Percentiles rank a stretch among this genome's conserved stretches.
phyloP scores from a whole-genome alignment of 2,888 invertebrate species.

The Mantis religiosa region DNA sequence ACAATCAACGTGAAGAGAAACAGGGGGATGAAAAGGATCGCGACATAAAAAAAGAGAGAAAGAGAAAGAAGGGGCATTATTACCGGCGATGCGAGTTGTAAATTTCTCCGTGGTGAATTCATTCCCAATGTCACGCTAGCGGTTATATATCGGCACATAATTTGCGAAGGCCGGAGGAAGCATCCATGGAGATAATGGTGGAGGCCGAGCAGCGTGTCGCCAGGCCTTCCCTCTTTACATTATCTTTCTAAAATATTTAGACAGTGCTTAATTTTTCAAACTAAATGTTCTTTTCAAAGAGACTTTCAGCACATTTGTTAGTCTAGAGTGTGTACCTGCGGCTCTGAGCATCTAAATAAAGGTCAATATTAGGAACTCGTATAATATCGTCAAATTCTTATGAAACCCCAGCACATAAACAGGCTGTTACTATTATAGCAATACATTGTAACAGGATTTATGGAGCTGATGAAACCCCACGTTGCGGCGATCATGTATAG shows the following conservation, averaged over 20 bases:
- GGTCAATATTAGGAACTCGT: too few species aligned
- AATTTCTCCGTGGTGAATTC: slow-evolving; percentile 15
- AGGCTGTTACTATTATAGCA: too few species aligned
- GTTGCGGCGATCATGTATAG: too few species aligned
- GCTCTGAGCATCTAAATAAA: too few species aligned
- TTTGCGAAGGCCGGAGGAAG: slow-evolving; percentile 11
- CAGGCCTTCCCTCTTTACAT: neutral
- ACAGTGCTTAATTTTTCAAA: neutral
- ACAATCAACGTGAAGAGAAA: slow-evolving; percentile 2
- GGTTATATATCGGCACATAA: slow-evolving; percentile 20
- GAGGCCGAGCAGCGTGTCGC: neutral
- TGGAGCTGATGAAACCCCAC: too few species aligned
- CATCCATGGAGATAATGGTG: neutral
- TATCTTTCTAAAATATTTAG: neutral
- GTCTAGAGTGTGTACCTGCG: neutral
- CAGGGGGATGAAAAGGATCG: neutral
- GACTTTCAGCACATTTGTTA: neutral
- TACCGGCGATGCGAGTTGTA: slow-evolving; percentile 12
- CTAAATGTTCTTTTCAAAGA: neutral
- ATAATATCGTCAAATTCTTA: too few species aligned
- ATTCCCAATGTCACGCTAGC: slow-evolving; percentile 14
- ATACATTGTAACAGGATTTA: too few species aligned
- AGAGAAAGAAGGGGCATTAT: neutral
- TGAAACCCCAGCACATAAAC: too few species aligned
- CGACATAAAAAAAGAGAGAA: neutral